Base-by-base conservation (phyloP, 2,888 invertebrate genomes). In the Cynaeus angustus region DNA sequence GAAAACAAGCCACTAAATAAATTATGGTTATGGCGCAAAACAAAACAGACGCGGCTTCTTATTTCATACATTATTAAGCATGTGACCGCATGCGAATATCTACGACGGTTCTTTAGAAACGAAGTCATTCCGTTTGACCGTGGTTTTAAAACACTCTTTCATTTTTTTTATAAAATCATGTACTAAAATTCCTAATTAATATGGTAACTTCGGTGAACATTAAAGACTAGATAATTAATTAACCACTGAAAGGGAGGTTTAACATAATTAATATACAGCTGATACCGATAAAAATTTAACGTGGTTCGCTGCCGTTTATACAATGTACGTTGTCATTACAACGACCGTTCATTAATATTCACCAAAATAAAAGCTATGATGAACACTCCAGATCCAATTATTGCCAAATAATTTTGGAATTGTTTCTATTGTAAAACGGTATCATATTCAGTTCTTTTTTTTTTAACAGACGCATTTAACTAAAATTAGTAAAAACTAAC, bases 261-360 rank as follows among this genome's bases (percentile, higher is more conserved):
- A 50, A 50, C 48, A 50, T 50, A 50, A 50, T 50, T 50, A 50
- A 50, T 50, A 50, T 21, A 50, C 48, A 50, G 21, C 12, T 21
- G 12, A 50, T 50, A 50, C 28, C 48, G 48, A 50, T 50, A 50
- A 50, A 50, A 50, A 50, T 50, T 50, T 50, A 50, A 50, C 12
- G 48, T 26, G 48, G 21, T 10, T 10, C 26, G n/a, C 21, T 50
- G 1, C 10, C 33, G 33, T 33, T 33, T 33, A 33, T 33, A 50
- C 48, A 10, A 50, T 50, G 14, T 50, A 28, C 9, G 48, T 16
- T 50, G 48, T 50, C 16, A 50, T 26, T 10, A 28, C 48, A 26
- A 10, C n/a, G 21, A 46, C 28, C 28, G n/a, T 10, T 28, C 16
- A 50, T 28, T 28, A 28, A 50, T 50, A 50, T 50, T 50, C 21